Conservation (phyloP, 2,888 invertebrate species). For the Lissonota sp. region DNA sequence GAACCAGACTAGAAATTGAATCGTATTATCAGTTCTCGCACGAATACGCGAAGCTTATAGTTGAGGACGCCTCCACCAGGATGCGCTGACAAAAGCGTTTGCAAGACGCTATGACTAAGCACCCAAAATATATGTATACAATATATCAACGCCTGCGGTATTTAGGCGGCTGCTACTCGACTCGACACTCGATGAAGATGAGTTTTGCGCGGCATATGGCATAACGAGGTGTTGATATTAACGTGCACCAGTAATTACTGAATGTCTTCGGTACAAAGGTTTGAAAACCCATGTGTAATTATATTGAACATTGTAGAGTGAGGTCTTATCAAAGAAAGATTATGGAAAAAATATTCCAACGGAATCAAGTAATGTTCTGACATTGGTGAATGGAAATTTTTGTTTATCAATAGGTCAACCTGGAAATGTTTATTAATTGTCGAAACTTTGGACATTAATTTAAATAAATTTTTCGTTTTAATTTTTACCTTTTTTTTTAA, state of each 20-base stretch:
- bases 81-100: constrained; percentile 14
- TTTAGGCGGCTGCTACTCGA: constrained; percentile 18
- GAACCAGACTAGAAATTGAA: constrained; percentile 69
- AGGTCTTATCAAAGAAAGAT: neutral
- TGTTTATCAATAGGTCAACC: no score
- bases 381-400: no score
- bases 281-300: no score
- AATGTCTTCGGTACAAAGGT: neutral
- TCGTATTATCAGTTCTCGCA: constrained; percentile 71
- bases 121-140: neutral
- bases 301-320: no score
- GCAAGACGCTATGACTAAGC: constrained; percentile 3
- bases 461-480: no score
- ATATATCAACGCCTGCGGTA: constrained; percentile 12
- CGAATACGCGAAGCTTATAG: constrained; percentile 55
- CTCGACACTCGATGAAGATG: constrained; percentile 15
- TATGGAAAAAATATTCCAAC: neutral
- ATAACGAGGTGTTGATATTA: neutral
- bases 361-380: neutral
- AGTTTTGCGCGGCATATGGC: constrained; percentile 23
- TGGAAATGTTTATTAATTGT: no score
- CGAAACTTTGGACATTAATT: no score
- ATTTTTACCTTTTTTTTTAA: no score
- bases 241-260: constrained; percentile 16
- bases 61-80: constrained; percentile 41